phyloP scores from a whole-genome alignment of 2,113 vertebrate genomes.

The Lophotis ruficrista region DNA sequence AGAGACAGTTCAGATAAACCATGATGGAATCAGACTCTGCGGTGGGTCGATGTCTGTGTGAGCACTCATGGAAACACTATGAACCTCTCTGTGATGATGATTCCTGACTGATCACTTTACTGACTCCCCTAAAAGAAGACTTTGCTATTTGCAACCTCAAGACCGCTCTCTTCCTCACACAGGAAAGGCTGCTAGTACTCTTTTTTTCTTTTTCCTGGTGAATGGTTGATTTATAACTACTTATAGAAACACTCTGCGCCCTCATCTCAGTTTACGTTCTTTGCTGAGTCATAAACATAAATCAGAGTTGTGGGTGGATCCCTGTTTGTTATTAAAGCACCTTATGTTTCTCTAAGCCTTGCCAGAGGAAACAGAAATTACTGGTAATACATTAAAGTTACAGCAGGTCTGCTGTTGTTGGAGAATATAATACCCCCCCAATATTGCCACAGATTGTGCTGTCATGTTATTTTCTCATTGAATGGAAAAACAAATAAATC shows the following conservation, averaged over 20 bases:
- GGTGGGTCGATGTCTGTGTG: accelerated
- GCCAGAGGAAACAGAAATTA: conserved; percentile 35
- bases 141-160: not conserved
- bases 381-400: conserved; percentile 31
- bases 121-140: not conserved
- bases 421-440: not conserved
- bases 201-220: not conserved
- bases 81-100: not conserved
- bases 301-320: conserved; percentile 49
- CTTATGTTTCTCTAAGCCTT: conserved; percentile 46
- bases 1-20: not conserved
- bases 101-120: not conserved
- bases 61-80: not conserved
- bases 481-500: not conserved
- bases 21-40: not conserved
- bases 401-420: not conserved
- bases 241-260: conserved; percentile 40
- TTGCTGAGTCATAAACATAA: conserved; percentile 64
- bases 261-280: conserved; percentile 47
- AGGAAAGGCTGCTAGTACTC: not conserved
- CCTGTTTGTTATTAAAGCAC: conserved; percentile 66
- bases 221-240: conserved; percentile 46
- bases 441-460: not conserved
- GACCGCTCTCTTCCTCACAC: not conserved
- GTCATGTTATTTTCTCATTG: not conserved